Base-by-base conservation (phyloP, 2,797 vertebrate species). In the Poeciliopsis paucimaculata region DNA sequence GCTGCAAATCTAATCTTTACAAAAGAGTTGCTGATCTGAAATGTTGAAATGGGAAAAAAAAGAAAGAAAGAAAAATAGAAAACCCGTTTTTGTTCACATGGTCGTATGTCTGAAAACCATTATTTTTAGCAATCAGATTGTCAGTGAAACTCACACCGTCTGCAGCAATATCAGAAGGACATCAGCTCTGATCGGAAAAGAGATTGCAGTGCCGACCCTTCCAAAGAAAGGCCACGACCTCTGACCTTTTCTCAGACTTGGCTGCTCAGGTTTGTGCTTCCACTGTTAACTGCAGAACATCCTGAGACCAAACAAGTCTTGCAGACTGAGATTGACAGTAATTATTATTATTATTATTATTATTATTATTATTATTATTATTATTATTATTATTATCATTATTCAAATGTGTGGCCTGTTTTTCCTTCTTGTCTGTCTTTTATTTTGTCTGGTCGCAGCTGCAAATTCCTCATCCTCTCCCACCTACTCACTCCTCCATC, bases 391-490 rank as follows among this genome's bases (percentile, higher is more conserved):
- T 47, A 47, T 47, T 34, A 16, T 31, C 6, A 64, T 64, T 1
- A 4, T 85, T 85, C 78, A 85, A 85, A 77, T 82, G 64, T 83
- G 77, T 78, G 73, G 55, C 81, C 80, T 72, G 68, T 91, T 81
- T 79, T 31, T 84, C 73, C 89, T 79, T 81, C 72, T 78, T 79
- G 47, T 11, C 39, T 51, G 51, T 53, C 9, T 53, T 55, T 77
- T 76, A 12, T 80, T 72, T 75, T 89, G 70, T 86, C 84, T 86
- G 81, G 77, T 84, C 76, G 74, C 78, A 80, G 90, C 78, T 80
- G 84, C 92, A 93, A 91, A 94, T 94, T 94, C 93, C 92, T 90
- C 89, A 88, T 89, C 88, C 91, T 88, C 91, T 78, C 90, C 86
- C 90, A 36, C 64, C 20, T 68, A 92, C 92, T 87, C 91, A 77